Base-by-base conservation (phyloP, 2,888 invertebrate genomes). In the Smittia aterrima region DNA sequence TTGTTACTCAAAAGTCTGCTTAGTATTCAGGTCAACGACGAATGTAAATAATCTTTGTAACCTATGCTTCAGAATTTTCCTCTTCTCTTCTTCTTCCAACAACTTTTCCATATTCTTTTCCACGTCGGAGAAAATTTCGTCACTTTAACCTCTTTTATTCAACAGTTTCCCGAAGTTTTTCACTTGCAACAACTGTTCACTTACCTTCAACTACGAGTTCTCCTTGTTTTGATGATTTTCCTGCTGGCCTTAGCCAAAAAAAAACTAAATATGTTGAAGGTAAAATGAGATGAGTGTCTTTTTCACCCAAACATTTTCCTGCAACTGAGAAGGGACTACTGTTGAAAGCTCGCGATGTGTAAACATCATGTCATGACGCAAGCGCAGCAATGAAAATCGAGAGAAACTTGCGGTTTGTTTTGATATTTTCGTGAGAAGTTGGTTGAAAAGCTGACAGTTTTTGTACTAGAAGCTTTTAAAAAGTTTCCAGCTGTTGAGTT, bases 281-380 rank as follows among this genome's bases (percentile, higher is more conserved):
- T 25, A 66, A 66, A 41, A 66, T 40, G 66, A 9, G 40, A 16
- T n/a, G 74, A 74, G 66, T 73, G 73, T 62, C 72, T 40, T 74
- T 66, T 74, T 74, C 74, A 74, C 74, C 66, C 74, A 66, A 74
- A 41, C 74, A 74, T 74, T 66, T 74, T 66, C 74, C 74, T 38
- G 38, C 66, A 74, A 74, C 74, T 72, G 54, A 71, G 24, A 32
- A 13, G 1, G 18, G 24, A 66, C 11, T 66, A 9, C 24, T 27
- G 66, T n/a, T 66, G 66, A 66, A 66, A 66, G 66, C 66, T 66
- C 20, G n/a, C 13, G 40, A 40, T 11, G 9, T 32, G 66, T 24
- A 40, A 22, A 66, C 38, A 32, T 58, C 20, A 58, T 3, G 20
- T 7, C 18, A 20, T 9, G 13, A 25, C 66, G 66, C 40, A n/a